Evolutionary conservation across 2,797 vertebrate species (phyloP), one percentile per base, ranked within the genome.

Genomic region (Coregonus sp.): DNA sequence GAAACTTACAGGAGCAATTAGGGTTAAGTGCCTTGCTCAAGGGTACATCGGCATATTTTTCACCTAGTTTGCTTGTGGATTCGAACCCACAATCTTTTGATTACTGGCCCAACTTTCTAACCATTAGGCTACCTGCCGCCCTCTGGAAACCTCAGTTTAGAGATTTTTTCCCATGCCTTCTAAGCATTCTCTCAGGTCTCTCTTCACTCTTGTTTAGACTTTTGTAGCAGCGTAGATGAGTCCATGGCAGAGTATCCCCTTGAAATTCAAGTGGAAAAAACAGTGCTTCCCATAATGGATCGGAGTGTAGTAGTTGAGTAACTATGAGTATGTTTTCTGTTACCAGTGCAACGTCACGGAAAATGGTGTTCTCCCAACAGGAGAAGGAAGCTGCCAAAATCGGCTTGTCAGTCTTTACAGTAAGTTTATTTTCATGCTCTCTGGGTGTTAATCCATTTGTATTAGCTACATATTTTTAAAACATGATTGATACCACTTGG

Each of bases 361-460:
- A 95, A 73, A 85, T 97, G 88, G 85, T 94, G 73, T 91, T 99
- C 50, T 97, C 98, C 66, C 95, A 96, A 59, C 95, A 97, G 82
- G 98, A 99, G 83, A 98, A 96, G 86, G 97, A 98, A 76, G 97
- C 95, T 0, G 95, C 94, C 71, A 98, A 97, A 86, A 87, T 98
- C 85, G 98, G 98, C 15, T 91, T 99, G 31, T 93, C 96, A 0
- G 92, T 99, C 73, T 99, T 99, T 84, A 98, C 96, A 25, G 97
- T 99, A 93, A 77, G 63, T 86, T 11, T 33, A n/a, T 70, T 70
- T n/a, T 16, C 0, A 40, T 4, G 25, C 25, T 37, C 16, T 69
- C 4, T 33, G 18, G 9, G 40, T 47, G 9, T 47, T 47, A 47
- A 11, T 47, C 40, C 0, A 12, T 47, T 47, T 47, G 40, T 47